Conservation (phyloP, 2,113 vertebrate genomes). For the Hystrix brachyura region DNA sequence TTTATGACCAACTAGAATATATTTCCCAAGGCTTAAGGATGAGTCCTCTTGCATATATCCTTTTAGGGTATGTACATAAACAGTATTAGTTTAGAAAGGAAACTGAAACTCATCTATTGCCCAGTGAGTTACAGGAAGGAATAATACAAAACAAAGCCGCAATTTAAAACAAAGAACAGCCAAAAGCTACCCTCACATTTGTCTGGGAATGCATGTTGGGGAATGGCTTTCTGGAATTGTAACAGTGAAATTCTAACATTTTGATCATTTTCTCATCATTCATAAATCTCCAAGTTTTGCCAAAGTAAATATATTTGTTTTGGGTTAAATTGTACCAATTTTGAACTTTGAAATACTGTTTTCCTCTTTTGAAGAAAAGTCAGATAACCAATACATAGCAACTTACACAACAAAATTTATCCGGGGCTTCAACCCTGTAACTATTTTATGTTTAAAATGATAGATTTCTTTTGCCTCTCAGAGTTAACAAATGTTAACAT, state of each 20-base stretch:
- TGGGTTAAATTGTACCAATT: slow-evolving; percentile 73
- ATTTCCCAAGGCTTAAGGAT: slow-evolving; percentile 34
- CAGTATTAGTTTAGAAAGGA: slow-evolving; percentile 70
- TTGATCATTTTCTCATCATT: slow-evolving; percentile 82
- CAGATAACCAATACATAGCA: slow-evolving; percentile 71
- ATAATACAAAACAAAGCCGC: slow-evolving; percentile 69
- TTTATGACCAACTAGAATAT: neutral
- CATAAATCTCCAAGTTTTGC: slow-evolving; percentile 77
- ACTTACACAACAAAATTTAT: slow-evolving; percentile 72
- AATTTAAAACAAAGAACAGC: slow-evolving; percentile 67
- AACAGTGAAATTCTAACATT: slow-evolving; percentile 82
- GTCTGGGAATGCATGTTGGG: slow-evolving; percentile 78
- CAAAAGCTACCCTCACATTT: slow-evolving; percentile 78
- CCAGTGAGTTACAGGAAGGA: slow-evolving; percentile 72
- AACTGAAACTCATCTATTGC: slow-evolving; percentile 76
- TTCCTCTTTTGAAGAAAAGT: slow-evolving; percentile 60
- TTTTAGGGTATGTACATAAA: slow-evolving; percentile 44
- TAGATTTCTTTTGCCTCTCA: slow-evolving; percentile 57
- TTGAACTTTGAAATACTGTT: slow-evolving; percentile 77
- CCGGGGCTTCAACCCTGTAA: slow-evolving; percentile 36
- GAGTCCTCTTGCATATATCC: neutral
- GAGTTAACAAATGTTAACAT: slow-evolving; percentile 57
- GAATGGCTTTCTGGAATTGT: slow-evolving; percentile 75
- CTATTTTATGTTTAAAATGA: slow-evolving; percentile 69
- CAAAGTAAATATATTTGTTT: slow-evolving; percentile 79